A percentile compares a stretch with the other conserved stretches of the same genome.
Evolutionary conservation across 2,113 vertebrate genomes (phyloP).

Genomic region (Hucho hucho): DNA sequence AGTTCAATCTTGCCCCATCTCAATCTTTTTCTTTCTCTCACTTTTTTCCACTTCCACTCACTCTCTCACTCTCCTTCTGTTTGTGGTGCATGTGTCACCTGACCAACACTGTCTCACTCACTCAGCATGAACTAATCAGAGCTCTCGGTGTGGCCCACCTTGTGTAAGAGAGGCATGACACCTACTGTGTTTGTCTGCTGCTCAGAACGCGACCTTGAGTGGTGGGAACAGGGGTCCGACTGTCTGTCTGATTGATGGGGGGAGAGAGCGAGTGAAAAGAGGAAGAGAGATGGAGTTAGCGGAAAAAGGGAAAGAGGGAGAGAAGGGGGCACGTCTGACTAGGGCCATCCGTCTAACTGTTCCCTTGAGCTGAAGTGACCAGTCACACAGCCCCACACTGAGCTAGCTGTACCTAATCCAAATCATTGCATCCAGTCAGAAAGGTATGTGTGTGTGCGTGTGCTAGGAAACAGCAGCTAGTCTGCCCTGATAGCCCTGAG

Average conservation of each 20-base stretch:
- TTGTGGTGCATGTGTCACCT: too few relatives aligned
- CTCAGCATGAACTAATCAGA: too few relatives aligned
- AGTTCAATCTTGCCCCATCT: not conserved
- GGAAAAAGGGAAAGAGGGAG: not conserved
- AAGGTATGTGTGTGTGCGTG: not conserved
- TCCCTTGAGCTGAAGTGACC: conserved; percentile 22
- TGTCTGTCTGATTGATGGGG: not conserved
- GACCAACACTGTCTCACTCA: too few relatives aligned
- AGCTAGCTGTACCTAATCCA: not conserved
- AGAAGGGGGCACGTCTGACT: not conserved
- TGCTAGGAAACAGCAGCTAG: not conserved
- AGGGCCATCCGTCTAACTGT: conserved; percentile 15
- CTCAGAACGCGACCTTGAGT: too few relatives aligned
- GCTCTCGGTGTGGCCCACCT: too few relatives aligned
- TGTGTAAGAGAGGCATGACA: too few relatives aligned
- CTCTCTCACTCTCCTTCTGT: not conserved
- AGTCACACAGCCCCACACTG: not conserved
- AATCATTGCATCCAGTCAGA: conserved; percentile 1
- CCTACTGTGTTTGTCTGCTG: too few relatives aligned
- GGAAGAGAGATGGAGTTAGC: not conserved
- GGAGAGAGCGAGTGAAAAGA: not conserved
- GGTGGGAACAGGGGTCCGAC: too few relatives aligned
- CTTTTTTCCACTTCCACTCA: not conserved
- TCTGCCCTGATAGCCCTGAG: too few relatives aligned
- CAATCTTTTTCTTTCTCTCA: too few relatives aligned